A percentile compares a stretch with the other conserved stretches of the same genome.
Evolutionary conservation across 2,113 vertebrate species (phyloP).

Genomic region (Paradoxurus hermaphroditus): DNA sequence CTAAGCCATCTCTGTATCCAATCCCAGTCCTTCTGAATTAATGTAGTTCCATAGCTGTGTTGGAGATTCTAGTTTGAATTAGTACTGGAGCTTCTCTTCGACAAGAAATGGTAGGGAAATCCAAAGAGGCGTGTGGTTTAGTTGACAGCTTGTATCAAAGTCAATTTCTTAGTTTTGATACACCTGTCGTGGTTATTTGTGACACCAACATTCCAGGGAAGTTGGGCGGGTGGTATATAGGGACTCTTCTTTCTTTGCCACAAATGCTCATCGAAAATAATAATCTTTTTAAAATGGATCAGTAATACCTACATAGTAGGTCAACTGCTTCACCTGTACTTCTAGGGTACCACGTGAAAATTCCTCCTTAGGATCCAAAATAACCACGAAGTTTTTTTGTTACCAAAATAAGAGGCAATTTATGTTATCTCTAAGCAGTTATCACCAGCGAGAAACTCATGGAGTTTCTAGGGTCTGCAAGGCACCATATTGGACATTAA

Average conservation of each 20-base stretch:
- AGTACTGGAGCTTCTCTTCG: neutral
- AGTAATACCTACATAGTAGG: neutral
- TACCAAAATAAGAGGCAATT: slow-evolving; percentile 47
- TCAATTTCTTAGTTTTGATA: neutral
- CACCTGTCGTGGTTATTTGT: neutral
- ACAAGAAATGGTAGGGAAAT: neutral
- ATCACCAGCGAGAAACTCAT: slow-evolving; percentile 45
- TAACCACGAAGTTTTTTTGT: slow-evolving; percentile 18
- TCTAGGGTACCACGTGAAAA: neutral
- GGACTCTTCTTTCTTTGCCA: neutral
- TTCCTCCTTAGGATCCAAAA: neutral
- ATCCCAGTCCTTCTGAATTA: neutral
- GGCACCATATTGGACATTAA: neutral
- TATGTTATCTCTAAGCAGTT: slow-evolving; percentile 46
- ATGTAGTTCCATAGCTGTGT: neutral
- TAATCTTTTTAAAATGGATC: neutral
- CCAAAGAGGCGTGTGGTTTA: neutral
- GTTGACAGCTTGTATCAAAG: neutral
- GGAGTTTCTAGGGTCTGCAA: neutral
- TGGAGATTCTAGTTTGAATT: neutral
- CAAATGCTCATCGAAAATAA: neutral
- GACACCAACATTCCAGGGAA: neutral
- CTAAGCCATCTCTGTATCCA: neutral
- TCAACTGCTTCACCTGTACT: neutral
- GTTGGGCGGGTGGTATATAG: neutral